These are phyloP conservation scores for Chaenodraco wilsoni DNA, from an alignment of 2,797 vertebrate species.

Conservation along the genomic window DNA sequence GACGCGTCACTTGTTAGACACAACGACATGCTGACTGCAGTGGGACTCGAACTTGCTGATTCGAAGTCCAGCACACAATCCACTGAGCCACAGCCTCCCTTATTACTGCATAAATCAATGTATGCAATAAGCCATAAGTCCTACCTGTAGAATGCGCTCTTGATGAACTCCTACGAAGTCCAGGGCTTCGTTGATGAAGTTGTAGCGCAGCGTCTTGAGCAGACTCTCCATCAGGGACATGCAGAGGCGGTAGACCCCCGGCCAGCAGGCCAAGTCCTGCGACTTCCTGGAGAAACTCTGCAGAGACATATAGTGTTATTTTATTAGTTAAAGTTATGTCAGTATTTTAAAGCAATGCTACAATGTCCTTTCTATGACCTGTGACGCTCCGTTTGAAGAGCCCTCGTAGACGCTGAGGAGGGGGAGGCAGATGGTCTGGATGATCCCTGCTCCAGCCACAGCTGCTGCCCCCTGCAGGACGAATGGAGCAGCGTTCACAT, in stretches of 20 bases:
- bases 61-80: too few relatives aligned
- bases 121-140: too few relatives aligned
- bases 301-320: neutral
- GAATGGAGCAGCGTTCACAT: neutral
- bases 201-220: conserved; percentile 97
- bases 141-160: conserved; percentile 96
- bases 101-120: too few relatives aligned
- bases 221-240: conserved; percentile 96
- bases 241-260: conserved; percentile 93
- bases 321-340: neutral
- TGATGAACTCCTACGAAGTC: conserved; percentile 98
- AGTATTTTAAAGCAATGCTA: neutral
- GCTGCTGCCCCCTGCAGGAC: conserved; percentile 90
- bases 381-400: conserved; percentile 87
- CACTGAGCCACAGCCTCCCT: too few relatives aligned
- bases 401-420: conserved; percentile 94
- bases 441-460: conserved; percentile 92
- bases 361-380: conserved; percentile 77
- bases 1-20: too few relatives aligned
- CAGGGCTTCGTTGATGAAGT: conserved; percentile 94
- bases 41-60: too few relatives aligned
- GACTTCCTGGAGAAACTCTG: conserved; percentile 89
- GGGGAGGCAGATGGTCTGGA: conserved; percentile 94
- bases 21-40: too few relatives aligned
- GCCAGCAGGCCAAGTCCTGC: conserved; percentile 94